phyloP scores from a whole-genome alignment of 2,888 invertebrate species.

The Diogma glabrata region DNA sequence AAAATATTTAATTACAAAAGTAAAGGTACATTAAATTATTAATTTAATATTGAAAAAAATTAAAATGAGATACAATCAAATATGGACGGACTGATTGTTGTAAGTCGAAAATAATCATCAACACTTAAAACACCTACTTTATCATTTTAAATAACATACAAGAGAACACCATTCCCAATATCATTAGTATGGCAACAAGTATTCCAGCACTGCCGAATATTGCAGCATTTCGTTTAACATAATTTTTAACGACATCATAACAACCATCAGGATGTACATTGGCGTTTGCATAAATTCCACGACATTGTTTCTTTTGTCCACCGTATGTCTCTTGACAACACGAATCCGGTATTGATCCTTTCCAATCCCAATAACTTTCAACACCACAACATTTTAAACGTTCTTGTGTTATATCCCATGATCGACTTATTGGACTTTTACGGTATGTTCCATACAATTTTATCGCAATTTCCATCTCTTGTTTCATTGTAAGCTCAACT shows the following conservation, averaged over 20 bases:
- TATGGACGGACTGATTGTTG: no score
- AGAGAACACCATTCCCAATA: slow-evolving; percentile 74
- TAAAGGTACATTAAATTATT: no score
- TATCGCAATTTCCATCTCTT: slow-evolving; percentile 67
- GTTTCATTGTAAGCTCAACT: slow-evolving; percentile 60
- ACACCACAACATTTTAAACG: slow-evolving; percentile 79
- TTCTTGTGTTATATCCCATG: slow-evolving; percentile 83
- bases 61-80: no score
- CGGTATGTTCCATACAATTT: slow-evolving; percentile 57
- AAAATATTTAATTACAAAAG: no score
- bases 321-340: slow-evolving; percentile 57
- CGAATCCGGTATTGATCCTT: slow-evolving; percentile 55
- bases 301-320: slow-evolving; percentile 36
- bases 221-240: slow-evolving; percentile 64
- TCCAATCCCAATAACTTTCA: slow-evolving; percentile 64
- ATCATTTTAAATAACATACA: slow-evolving; percentile 78
- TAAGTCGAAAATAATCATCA: not conserved
- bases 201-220: slow-evolving; percentile 73
- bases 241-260: slow-evolving; percentile 53
- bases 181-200: slow-evolving; percentile 75
- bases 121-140: slow-evolving; percentile 37
- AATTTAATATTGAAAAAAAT: no score
- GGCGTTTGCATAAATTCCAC: slow-evolving; percentile 28
- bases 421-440: slow-evolving; percentile 58
- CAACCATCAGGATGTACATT: slow-evolving; percentile 61